Conservation (phyloP, 2,888 invertebrate genomes). For the Carabus problematicus region DNA sequence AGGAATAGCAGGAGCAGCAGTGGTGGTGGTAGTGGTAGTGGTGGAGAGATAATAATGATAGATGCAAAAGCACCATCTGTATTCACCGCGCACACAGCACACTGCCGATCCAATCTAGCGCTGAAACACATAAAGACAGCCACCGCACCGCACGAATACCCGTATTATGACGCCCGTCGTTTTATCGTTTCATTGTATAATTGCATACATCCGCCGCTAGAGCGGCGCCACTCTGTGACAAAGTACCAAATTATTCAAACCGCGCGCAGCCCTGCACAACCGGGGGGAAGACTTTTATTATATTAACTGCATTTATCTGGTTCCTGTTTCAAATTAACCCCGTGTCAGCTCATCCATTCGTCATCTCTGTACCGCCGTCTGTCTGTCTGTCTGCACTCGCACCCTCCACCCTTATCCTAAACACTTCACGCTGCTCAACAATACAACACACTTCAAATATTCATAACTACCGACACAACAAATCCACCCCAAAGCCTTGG, state of each 20-base stretch:
- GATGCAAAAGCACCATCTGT: slow-evolving; percentile 26
- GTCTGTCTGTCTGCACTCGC: background rate
- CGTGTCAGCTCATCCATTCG: slow-evolving; percentile 54
- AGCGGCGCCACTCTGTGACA: slow-evolving; percentile 47
- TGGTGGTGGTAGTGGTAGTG: background rate
- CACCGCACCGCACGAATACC: slow-evolving; percentile 1
- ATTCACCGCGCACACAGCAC: slow-evolving; percentile 8
- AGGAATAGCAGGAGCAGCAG: background rate
- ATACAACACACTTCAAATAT: no score
- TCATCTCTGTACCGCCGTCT: slow-evolving; percentile 48
- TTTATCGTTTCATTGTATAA: slow-evolving; percentile 41
- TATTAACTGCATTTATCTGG: slow-evolving; percentile 57
- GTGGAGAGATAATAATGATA: slow-evolving; percentile 29
- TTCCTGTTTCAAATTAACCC: slow-evolving; percentile 57
- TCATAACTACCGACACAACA: no score
- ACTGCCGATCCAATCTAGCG: slow-evolving; percentile 9
- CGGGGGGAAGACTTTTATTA: slow-evolving; percentile 50
- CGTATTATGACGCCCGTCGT: slow-evolving; percentile 33
- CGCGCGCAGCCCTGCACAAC: slow-evolving; percentile 41
- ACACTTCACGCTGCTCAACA: no score
- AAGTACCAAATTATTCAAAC: slow-evolving; percentile 53
- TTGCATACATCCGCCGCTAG: slow-evolving; percentile 34
- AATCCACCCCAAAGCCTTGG: no score
- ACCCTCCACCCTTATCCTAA: background rate
- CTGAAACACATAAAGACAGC: slow-evolving; percentile 15